Evolutionary conservation across 2,888 invertebrate genomes (phyloP).

Genomic region (Stenodera caucasica): DNA sequence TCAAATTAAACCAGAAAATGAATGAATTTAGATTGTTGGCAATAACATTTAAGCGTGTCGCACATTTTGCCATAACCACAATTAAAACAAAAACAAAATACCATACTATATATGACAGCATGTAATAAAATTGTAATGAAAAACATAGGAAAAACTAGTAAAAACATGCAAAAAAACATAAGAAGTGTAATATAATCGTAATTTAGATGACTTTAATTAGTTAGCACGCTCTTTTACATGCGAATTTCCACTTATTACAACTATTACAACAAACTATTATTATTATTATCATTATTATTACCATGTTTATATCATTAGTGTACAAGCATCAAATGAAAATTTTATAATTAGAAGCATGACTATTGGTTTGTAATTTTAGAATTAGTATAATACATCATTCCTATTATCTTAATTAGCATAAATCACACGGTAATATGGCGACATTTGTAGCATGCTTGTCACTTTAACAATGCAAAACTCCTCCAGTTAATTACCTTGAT

Average conservation of each 20-base stretch:
- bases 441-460: conserved; percentile 13
- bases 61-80: not conserved
- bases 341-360: conserved; percentile 37
- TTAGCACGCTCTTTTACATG: no score
- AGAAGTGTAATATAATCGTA: not conserved
- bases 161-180: not conserved
- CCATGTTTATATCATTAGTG: no score
- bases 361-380: conserved; percentile 34
- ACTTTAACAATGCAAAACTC: conserved; percentile 4
- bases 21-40: conserved; percentile 18
- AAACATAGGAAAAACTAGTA: not conserved
- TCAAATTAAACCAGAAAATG: conserved; percentile 31
- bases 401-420: conserved; percentile 25
- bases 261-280: conserved; percentile 10
- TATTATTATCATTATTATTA: conserved; percentile 11
- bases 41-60: not conserved
- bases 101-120: not conserved
- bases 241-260: no score
- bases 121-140: no score
- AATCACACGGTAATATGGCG: conserved; percentile 29
- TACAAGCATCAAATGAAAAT: no score
- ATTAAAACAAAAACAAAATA: conserved; percentile 5
- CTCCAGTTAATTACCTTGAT: conserved; percentile 57
- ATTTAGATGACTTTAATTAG: not conserved
- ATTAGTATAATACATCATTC: conserved; percentile 23